Conservation (phyloP, 2,888 invertebrate species). For the Tromatobia lineatoria region DNA sequence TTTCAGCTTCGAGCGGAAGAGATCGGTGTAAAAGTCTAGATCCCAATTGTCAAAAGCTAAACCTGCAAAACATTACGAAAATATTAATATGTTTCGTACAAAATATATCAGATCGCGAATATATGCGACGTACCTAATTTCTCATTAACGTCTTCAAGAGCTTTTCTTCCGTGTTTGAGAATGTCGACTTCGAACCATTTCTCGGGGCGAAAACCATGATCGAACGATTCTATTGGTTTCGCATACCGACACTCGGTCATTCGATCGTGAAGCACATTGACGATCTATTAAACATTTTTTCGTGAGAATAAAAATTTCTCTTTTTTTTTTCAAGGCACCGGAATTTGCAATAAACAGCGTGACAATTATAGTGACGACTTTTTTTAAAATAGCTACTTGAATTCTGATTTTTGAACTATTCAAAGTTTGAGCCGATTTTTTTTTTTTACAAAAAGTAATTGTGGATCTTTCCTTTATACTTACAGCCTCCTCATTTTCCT, state of each 20-base stretch:
- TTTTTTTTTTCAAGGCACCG: not conserved
- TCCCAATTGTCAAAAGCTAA: slow-evolving; percentile 98
- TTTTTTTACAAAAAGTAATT: slow-evolving; percentile 5
- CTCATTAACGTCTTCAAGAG: slow-evolving; percentile 93
- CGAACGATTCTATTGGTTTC: slow-evolving; percentile 87
- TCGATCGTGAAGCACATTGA: slow-evolving; percentile 92
- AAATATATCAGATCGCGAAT: not conserved
- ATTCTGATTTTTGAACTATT: too few species aligned
- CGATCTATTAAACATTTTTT: slow-evolving; percentile 84
- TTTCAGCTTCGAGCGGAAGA: slow-evolving; percentile 93
- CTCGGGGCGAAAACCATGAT: slow-evolving; percentile 87
- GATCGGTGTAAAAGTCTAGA: slow-evolving; percentile 94
- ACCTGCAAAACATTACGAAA: slow-evolving; percentile 86
- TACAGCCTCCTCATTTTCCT: slow-evolving; percentile 80
- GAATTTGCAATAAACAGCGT: too few species aligned
- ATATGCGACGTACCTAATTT: slow-evolving; percentile 88
- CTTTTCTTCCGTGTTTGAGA: slow-evolving; percentile 91
- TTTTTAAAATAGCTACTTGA: too few species aligned
- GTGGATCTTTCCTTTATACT: slow-evolving; percentile 53
- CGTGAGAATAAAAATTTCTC: not conserved
- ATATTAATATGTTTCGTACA: not conserved
- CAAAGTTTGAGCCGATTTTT: too few species aligned
- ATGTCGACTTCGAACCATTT: slow-evolving; percentile 95
- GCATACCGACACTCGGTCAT: slow-evolving; percentile 97
- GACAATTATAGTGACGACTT: too few species aligned